Conservation (phyloP, 2,888 invertebrate species). For the Anarsia innoxiella region DNA sequence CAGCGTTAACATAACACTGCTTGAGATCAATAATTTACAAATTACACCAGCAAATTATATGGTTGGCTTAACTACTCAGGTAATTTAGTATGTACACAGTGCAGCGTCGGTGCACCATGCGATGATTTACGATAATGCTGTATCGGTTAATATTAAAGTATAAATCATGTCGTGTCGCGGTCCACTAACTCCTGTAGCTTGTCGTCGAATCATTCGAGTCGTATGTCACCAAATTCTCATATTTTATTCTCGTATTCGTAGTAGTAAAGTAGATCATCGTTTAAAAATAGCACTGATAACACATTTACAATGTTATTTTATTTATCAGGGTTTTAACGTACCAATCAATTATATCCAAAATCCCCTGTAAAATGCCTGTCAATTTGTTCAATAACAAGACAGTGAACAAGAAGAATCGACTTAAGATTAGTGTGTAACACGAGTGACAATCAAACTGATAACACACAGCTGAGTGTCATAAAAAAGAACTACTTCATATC, state of each 20-base stretch:
- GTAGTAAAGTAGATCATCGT: too few species aligned
- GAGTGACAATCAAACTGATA: too few species aligned
- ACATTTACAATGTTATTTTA: too few species aligned
- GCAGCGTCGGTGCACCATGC: not conserved
- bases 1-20: too few species aligned
- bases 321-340: conserved; percentile 33
- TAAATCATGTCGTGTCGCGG: conserved; percentile 29
- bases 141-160: conserved; percentile 19
- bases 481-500: conserved; percentile 28
- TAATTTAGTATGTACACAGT: conserved; percentile 7
- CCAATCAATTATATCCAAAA: conserved; percentile 58
- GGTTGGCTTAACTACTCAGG: not conserved
- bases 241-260: too few species aligned
- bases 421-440: too few species aligned
- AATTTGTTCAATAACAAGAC: conserved; percentile 39
- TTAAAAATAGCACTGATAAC: conserved; percentile 43
- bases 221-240: too few species aligned
- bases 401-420: conserved; percentile 40
- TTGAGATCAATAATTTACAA: conserved; percentile 1
- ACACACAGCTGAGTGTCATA: too few species aligned
- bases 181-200: conserved; percentile 25
- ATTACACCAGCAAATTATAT: conserved; percentile 3
- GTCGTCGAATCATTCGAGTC: not conserved
- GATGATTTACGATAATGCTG: conserved; percentile 8
- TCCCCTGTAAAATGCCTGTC: conserved; percentile 47